phyloP scores from a whole-genome alignment of 2,888 invertebrate species.

The Lithophane ornitopus region DNA sequence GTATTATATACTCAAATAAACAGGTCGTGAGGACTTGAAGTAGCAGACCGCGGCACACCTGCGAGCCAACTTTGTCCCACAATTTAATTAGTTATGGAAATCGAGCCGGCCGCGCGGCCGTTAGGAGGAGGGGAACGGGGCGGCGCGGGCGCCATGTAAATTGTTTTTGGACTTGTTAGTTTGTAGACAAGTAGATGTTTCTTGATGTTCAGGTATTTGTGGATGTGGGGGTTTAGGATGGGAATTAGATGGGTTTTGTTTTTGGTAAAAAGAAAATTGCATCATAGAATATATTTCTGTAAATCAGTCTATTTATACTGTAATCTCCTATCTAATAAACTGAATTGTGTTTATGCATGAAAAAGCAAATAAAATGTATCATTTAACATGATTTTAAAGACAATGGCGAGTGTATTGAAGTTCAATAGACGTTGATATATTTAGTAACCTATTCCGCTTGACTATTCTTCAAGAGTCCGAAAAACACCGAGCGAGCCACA shows the following conservation, averaged over 20 bases:
- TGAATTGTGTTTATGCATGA: neutral
- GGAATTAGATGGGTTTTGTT: neutral
- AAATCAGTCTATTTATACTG: neutral
- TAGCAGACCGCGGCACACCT: constrained; percentile 70
- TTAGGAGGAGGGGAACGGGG: constrained; percentile 49
- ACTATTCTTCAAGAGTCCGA: no score
- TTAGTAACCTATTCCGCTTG: no score
- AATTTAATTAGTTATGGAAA: constrained; percentile 83
- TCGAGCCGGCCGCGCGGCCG: constrained; percentile 69
- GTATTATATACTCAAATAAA: constrained; percentile 59
- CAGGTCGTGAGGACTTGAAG: constrained; percentile 59
- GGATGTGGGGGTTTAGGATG: neutral
- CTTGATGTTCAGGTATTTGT: constrained; percentile 56
- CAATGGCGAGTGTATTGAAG: neutral
- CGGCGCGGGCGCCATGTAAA: constrained; percentile 68
- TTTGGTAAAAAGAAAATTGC: neutral
- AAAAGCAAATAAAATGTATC: neutral
- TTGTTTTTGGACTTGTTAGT: constrained; percentile 71
- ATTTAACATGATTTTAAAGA: neutral
- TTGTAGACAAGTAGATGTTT: constrained; percentile 58
- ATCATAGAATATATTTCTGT: neutral
- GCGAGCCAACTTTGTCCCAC: constrained; percentile 75
- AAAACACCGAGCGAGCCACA: no score
- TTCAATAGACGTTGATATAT: no score
- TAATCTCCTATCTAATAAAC: no score